These are phyloP conservation scores for Oryzias woworae DNA, from an alignment of 2,113 vertebrate species.

Conservation along the genomic window DNA sequence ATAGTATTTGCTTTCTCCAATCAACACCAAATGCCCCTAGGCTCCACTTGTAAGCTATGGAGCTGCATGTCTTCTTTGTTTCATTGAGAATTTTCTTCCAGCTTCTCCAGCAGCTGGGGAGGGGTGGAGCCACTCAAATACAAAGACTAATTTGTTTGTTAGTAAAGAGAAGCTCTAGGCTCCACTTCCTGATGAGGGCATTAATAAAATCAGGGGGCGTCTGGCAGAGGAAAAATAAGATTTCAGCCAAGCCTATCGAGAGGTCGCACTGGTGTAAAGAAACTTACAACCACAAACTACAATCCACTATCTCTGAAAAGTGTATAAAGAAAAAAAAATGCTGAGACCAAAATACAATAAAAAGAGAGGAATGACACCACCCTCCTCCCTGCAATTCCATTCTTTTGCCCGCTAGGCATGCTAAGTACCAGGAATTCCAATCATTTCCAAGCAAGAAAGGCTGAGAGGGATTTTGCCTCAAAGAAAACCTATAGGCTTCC, in stretches of 20 bases:
- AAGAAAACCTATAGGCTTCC: constrained; percentile 48
- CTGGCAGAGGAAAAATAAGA: constrained; percentile 52
- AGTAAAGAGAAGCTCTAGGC: constrained; percentile 78
- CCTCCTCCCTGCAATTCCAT: constrained; percentile 39
- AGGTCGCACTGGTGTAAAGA: constrained; percentile 31
- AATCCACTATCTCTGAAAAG: constrained; percentile 7
- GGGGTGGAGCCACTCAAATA: constrained; percentile 70
- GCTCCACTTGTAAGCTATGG: constrained; percentile 67
- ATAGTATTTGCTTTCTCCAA: constrained; percentile 77
- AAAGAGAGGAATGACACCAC: constrained; percentile 30
- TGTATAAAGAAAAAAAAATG: neutral
- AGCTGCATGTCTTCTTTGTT: constrained; percentile 79
- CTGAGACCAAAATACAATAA: neutral
- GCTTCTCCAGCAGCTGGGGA: constrained; percentile 65
- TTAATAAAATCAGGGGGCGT: constrained; percentile 73
- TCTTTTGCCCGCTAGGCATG: constrained; percentile 57
- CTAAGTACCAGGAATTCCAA: constrained; percentile 70
- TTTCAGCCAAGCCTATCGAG: constrained; percentile 45
- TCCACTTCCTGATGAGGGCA: constrained; percentile 75
- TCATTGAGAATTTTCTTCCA: constrained; percentile 76
- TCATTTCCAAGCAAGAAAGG: constrained; percentile 58
- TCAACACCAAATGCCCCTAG: constrained; percentile 70
- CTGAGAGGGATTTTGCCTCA: constrained; percentile 43
- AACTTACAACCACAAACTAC: constrained; percentile 18
- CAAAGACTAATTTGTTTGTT: constrained; percentile 84